Evolutionary conservation across 2,797 vertebrate species (phyloP).

Genomic region (Emys orbicularis): DNA sequence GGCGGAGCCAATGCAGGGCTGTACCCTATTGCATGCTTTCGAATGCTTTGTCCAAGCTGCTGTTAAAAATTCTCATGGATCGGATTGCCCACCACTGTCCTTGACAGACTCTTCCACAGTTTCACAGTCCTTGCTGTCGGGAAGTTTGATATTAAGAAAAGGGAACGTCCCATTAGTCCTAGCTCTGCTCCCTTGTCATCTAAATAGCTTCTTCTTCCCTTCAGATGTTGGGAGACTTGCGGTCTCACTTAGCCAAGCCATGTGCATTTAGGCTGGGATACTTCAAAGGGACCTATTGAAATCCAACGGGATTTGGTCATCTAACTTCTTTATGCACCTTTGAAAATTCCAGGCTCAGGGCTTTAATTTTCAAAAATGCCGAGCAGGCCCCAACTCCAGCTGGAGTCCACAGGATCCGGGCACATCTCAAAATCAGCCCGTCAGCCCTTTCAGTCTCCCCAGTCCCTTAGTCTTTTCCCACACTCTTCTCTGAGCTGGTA

Average conservation of each 20-base stretch:
- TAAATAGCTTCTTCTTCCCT: background rate
- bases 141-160: background rate
- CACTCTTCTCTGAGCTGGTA: background rate
- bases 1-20: background rate
- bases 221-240: background rate
- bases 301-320: background rate
- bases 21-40: background rate
- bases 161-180: background rate
- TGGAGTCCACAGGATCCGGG: background rate
- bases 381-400: background rate
- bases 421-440: background rate
- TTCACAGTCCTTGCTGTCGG: background rate
- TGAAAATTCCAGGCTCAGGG: background rate
- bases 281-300: background rate
- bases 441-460: background rate
- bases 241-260: background rate
- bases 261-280: background rate
- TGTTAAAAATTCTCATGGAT: background rate
- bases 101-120: background rate
- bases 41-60: background rate
- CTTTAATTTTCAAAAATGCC: background rate
- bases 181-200: background rate
- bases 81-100: background rate
- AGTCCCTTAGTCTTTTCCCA: background rate
- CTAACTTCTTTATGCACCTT: background rate